Conservation (phyloP, 2,113 vertebrate species). For the Electrona antarctica region DNA sequence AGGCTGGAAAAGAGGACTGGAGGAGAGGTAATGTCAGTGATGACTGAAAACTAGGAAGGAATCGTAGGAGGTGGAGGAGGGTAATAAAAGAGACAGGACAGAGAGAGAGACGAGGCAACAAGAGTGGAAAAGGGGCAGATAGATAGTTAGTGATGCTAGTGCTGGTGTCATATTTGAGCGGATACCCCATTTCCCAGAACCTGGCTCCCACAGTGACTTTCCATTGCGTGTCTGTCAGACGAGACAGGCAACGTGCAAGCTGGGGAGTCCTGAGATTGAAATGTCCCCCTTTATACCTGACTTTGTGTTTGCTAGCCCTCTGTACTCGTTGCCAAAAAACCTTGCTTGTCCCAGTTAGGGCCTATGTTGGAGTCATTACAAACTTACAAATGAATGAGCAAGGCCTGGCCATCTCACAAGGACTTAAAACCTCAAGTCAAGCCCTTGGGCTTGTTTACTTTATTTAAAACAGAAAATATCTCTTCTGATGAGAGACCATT, state of each 20-base stretch:
- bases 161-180: constrained; percentile 13
- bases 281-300: constrained; percentile 41
- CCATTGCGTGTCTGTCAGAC: constrained; percentile 1
- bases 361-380: constrained; percentile 8
- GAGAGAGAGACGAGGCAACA: constrained; percentile 27
- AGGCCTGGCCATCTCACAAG: constrained; percentile 15
- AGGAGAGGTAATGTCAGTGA: constrained; percentile 50
- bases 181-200: constrained; percentile 28
- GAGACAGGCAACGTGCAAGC: constrained; percentile 8
- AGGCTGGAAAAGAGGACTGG: constrained; percentile 56
- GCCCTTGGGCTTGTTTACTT: not conserved
- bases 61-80: constrained; percentile 53
- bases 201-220: constrained; percentile 8
- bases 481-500: not conserved
- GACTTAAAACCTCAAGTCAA: constrained; percentile 6
- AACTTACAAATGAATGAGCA: constrained; percentile 20
- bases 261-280: constrained; percentile 29
- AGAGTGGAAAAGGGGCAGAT: not conserved
- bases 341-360: constrained; percentile 21
- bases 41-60: constrained; percentile 27
- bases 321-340: constrained; percentile 31
- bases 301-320: constrained; percentile 35
- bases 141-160: not conserved
- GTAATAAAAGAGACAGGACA: constrained; percentile 35
- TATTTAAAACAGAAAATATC: constrained; percentile 12